Percentiles rank a stretch among this genome's conserved stretches.
Conservation (phyloP, 2,888 invertebrate genomes). For the Drosophila paranaensis region DNA sequence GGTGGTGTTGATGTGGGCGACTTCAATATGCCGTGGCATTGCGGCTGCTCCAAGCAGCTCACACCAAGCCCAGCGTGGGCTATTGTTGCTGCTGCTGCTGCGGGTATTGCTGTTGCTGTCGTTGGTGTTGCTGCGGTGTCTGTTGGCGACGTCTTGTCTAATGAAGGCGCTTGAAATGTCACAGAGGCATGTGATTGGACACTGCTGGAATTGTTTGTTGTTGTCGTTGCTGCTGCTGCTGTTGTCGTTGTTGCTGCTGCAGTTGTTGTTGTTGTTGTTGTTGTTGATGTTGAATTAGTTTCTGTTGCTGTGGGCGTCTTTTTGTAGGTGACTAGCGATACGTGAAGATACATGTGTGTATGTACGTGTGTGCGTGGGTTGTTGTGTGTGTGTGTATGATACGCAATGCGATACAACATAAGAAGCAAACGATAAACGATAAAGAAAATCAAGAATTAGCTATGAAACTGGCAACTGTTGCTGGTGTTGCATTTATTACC, state of each 20-base stretch:
- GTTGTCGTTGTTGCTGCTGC: conserved; percentile 28
- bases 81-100: conserved; percentile 22
- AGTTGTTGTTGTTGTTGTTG: conserved; percentile 47
- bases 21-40: conserved; percentile 68
- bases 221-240: conserved; percentile 16
- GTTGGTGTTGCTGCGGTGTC: conserved; percentile 35
- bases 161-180: conserved; percentile 80
- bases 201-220: conserved; percentile 60
- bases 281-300: conserved; percentile 53
- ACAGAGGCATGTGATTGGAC: conserved; percentile 77
- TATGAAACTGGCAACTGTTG: background rate
- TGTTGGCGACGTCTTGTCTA: conserved; percentile 50
- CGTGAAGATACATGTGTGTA: conserved; percentile 66
- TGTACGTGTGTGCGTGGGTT: conserved; percentile 29
- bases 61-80: conserved; percentile 56
- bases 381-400: conserved; percentile 3
- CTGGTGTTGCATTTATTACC: conserved; percentile 67
- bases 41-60: conserved; percentile 51
- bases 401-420: conserved; percentile 29
- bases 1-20: conserved; percentile 73
- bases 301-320: conserved; percentile 86
- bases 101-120: conserved; percentile 22
- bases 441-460: conserved; percentile 46
- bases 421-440: conserved; percentile 37
- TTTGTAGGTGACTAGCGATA: conserved; percentile 92